Evolutionary conservation across 1,140 invertebrate genomes (phyloP), one percentile per base, ranked within the genome.

Genomic region (Drosophila novamexicana): DNA sequence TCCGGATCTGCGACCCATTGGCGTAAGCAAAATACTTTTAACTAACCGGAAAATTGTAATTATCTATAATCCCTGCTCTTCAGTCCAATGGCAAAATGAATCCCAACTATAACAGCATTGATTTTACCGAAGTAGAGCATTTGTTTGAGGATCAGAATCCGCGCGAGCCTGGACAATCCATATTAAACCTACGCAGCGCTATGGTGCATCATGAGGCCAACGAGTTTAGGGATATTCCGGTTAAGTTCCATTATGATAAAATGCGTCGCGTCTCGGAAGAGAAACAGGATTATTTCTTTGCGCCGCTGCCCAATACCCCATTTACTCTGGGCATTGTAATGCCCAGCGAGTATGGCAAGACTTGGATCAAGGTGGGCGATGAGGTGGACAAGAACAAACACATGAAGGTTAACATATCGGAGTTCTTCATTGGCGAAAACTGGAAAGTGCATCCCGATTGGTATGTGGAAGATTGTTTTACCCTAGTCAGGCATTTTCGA

Each of bases 21-120:
- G 95, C 39, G 95, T 96, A 93, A 94, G 94, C 8, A 29, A 10
- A 1, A 10, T 34, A 22, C 0, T 9, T 29, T 16, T 61, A 58
- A 16, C 5, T 3, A 22, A 0, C 18, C 0, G 34, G 4, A 50
- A n/a, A 63, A 53, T 22, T 14, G 39, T 12, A 9, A n/a, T 22
- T 42, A n/a, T 8, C 29, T 14, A 8, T 45, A 40, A 18, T 40
- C 18, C n/a, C 7, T 14, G 4, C 16, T 12, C 3, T 36, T 86
- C 44, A 89, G 84, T 81, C 77, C 42, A 93, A 75, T 91, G 96
- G 95, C 94, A 95, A 83, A 49, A 93, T 98, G 22, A 98, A 98
- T 93, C 94, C 96, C n/a, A 98, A 98, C 91, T 99, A 98, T 92
- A 98, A 99, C 93, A 99, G 97, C 85, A 95, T 99, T 22, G 98